Evolutionary conservation across 2,888 invertebrate species (phyloP).

Genomic region (Holacanthella duospinosa): DNA sequence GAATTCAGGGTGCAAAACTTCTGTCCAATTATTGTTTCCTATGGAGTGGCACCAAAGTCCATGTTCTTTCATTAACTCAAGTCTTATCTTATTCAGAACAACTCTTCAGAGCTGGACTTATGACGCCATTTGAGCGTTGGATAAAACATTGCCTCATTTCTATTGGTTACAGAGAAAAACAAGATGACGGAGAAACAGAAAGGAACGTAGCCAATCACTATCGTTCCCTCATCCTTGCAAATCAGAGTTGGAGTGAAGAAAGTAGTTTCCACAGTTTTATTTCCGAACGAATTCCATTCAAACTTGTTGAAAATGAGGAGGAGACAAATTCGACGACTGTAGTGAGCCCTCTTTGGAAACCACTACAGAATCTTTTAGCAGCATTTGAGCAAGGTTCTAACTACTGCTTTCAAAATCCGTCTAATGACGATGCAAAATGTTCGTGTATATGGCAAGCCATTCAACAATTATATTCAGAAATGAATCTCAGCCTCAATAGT

Average conservation of each 20-base stretch:
- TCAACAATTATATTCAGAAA: not conserved
- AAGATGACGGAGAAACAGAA: not conserved
- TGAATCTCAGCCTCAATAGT: not conserved
- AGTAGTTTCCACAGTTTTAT: not conserved
- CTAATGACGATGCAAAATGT: not conserved
- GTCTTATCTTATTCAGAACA: conserved; percentile 30
- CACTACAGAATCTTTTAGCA: not conserved
- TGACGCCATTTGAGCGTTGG: conserved; percentile 25
- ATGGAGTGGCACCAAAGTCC: conserved; percentile 27
- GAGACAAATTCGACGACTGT: not conserved
- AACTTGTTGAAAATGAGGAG: not conserved
- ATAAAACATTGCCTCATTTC: conserved; percentile 19
- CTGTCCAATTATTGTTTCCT: conserved; percentile 35
- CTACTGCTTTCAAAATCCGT: not conserved
- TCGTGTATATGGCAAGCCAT: not conserved
- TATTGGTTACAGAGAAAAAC: conserved; percentile 14
- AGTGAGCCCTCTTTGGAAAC: not conserved
- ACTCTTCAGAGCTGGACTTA: conserved; percentile 25
- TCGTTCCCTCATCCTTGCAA: not conserved
- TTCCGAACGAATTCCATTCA: not conserved
- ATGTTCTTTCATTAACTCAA: conserved; percentile 28
- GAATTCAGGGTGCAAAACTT: conserved; percentile 29
- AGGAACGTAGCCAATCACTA: not conserved
- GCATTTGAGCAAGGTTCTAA: not conserved
- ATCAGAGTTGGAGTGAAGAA: not conserved